Evolutionary conservation across 2,888 invertebrate species (phyloP).

Genomic region (Campopleginae sp.): DNA sequence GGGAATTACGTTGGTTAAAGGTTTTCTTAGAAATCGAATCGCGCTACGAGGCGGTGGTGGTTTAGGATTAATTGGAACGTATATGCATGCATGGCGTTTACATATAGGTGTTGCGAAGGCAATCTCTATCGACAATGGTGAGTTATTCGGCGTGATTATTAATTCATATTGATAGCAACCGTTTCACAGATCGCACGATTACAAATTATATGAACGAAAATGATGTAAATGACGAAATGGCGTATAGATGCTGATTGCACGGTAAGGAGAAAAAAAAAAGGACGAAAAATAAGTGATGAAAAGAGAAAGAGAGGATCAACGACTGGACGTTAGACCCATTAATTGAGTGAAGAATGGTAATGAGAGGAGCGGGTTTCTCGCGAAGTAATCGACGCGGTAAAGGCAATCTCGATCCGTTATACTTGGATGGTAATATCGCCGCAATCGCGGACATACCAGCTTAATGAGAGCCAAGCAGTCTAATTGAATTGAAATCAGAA

Average conservation of each 20-base stretch:
- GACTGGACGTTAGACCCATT: constrained; percentile 72
- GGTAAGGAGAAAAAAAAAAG: constrained; percentile 26
- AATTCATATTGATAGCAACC: neutral
- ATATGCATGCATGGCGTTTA: constrained; percentile 37
- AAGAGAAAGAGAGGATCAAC: constrained; percentile 59
- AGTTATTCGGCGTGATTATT: neutral
- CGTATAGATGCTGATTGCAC: constrained; percentile 56
- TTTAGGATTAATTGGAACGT: constrained; percentile 29
- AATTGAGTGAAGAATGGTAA: constrained; percentile 79
- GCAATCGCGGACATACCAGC: constrained; percentile 40
- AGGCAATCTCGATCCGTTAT: constrained; percentile 24
- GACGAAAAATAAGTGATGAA: constrained; percentile 41
- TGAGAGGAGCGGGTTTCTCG: constrained; percentile 70
- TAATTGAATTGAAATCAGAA: constrained; percentile 9
- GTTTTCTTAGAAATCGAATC: constrained; percentile 14
- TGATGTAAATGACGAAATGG: constrained; percentile 78
- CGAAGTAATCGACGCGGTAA: constrained; percentile 5
- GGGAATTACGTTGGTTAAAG: constrained; percentile 25
- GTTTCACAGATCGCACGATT: constrained; percentile 51
- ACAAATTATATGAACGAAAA: constrained; percentile 78
- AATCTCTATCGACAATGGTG: constrained; percentile 35
- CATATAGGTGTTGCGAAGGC: constrained; percentile 39
- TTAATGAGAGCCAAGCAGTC: constrained; percentile 8
- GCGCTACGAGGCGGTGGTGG: constrained; percentile 33
- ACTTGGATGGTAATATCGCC: constrained; percentile 21